These are phyloP conservation scores for Apodemia mormo DNA, from an alignment of 2,888 invertebrate species.

Conservation along the genomic window DNA sequence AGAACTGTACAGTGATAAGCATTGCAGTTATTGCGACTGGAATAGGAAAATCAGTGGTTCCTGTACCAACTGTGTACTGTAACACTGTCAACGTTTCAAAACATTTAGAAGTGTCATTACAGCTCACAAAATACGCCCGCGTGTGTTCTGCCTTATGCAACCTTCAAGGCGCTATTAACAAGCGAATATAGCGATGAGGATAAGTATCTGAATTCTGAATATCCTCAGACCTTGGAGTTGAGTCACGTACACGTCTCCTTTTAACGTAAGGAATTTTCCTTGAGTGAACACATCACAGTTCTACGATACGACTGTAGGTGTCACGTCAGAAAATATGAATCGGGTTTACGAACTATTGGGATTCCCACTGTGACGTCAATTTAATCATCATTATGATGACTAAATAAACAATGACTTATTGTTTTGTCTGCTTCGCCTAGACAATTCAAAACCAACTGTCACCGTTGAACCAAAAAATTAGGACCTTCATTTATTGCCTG, in stretches of 20 bases:
- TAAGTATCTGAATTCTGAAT: slow-evolving; percentile 13
- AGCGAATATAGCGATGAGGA: not conserved
- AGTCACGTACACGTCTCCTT: slow-evolving; percentile 5
- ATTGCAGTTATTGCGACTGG: too few species aligned
- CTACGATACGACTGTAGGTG: not conserved
- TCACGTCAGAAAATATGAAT: not conserved
- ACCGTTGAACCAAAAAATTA: too few species aligned
- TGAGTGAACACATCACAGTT: not conserved
- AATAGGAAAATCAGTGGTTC: too few species aligned
- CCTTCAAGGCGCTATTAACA: not conserved
- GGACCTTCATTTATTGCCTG: too few species aligned
- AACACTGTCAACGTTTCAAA: too few species aligned
- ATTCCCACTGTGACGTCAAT: not conserved
- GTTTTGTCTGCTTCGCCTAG: too few species aligned
- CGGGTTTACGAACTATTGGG: not conserved
- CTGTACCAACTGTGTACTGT: too few species aligned
- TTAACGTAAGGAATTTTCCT: not conserved
- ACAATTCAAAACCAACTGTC: too few species aligned
- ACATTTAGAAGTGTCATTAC: too few species aligned
- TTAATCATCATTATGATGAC: not conserved
- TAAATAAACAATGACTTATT: too few species aligned
- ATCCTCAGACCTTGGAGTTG: slow-evolving; percentile 2
- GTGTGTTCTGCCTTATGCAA: not conserved
- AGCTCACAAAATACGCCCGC: too few species aligned
- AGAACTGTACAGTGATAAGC: too few species aligned